A percentile compares a stretch with the other conserved stretches of the same genome.
phyloP scores from a whole-genome alignment of 2,113 vertebrate species.

The Cavia aperea region DNA sequence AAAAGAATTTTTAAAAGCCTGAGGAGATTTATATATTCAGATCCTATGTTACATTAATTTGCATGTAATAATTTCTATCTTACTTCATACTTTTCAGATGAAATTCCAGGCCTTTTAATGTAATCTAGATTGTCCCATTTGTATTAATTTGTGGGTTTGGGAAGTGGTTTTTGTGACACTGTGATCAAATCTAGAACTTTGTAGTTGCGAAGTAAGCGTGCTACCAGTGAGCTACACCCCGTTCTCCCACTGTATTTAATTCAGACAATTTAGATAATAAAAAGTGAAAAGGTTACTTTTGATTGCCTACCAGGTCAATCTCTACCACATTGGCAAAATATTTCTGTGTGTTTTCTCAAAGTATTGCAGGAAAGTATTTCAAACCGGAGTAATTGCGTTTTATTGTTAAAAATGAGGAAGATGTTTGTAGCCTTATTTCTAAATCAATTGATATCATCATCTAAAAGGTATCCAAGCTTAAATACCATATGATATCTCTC shows the following conservation, averaged over 20 bases:
- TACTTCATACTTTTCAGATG: conserved; percentile 2
- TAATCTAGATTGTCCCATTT: not conserved
- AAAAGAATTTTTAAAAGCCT: not conserved
- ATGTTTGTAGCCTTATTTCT: not conserved
- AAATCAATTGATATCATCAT: not conserved
- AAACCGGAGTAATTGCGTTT: not conserved
- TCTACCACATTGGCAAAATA: not conserved
- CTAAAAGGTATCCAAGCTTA: not conserved
- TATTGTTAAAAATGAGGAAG: not conserved
- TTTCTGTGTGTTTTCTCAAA: not conserved
- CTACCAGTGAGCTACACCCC: not conserved
- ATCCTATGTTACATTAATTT: conserved; percentile 21
- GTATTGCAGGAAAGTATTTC: conserved; percentile 17
- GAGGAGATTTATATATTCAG: not conserved
- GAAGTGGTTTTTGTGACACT: not conserved
- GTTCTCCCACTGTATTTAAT: not conserved
- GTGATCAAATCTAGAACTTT: not conserved
- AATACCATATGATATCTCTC: not conserved
- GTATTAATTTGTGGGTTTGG: not conserved
- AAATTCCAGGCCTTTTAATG: conserved; percentile 18
- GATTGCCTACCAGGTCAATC: not conserved
- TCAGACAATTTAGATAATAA: not conserved
- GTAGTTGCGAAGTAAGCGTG: not conserved
- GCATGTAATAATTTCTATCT: not conserved
- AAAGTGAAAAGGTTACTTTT: conserved; percentile 15